Evolutionary conservation across 2,797 vertebrate species (phyloP).

Genomic region (Alosa sapidissima): DNA sequence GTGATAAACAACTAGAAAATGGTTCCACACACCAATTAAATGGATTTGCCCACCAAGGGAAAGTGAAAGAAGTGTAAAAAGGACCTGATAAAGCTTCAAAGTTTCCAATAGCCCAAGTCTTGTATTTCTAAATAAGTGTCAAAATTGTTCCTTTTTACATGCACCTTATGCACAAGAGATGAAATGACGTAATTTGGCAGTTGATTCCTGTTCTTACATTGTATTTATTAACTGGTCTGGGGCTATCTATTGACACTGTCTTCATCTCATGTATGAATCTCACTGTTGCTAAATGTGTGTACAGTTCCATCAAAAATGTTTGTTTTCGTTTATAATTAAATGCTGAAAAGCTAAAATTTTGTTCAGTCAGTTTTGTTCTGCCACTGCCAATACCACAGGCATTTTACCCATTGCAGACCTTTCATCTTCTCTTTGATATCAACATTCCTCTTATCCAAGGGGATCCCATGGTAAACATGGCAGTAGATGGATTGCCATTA

Average conservation of each 20-base stretch:
- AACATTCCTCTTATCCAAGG: no score
- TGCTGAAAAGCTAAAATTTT: not conserved
- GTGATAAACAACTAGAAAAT: conserved; percentile 74
- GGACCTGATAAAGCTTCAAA: not conserved
- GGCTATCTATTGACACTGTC: not conserved
- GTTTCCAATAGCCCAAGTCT: conserved; percentile 33
- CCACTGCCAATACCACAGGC: no score
- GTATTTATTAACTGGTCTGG: conserved; percentile 48
- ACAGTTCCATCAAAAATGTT: not conserved
- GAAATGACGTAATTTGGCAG: conserved; percentile 53
- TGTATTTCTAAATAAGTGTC: conserved; percentile 31
- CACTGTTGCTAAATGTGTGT: not conserved
- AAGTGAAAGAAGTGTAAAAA: conserved; percentile 88
- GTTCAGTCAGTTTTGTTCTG: not conserved
- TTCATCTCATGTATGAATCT: not conserved
- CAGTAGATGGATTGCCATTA: no score
- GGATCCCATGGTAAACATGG: no score
- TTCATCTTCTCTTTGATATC: no score
- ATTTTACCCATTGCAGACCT: no score
- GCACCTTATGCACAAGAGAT: conserved; percentile 56
- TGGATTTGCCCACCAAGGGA: conserved; percentile 72
- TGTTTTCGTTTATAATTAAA: not conserved
- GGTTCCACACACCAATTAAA: conserved; percentile 68
- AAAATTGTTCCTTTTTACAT: conserved; percentile 40
- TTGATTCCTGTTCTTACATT: conserved; percentile 51